These are phyloP conservation scores for Halictus rubicundus DNA, from an alignment of 1,140 invertebrate species.

Conservation along the genomic window DNA sequence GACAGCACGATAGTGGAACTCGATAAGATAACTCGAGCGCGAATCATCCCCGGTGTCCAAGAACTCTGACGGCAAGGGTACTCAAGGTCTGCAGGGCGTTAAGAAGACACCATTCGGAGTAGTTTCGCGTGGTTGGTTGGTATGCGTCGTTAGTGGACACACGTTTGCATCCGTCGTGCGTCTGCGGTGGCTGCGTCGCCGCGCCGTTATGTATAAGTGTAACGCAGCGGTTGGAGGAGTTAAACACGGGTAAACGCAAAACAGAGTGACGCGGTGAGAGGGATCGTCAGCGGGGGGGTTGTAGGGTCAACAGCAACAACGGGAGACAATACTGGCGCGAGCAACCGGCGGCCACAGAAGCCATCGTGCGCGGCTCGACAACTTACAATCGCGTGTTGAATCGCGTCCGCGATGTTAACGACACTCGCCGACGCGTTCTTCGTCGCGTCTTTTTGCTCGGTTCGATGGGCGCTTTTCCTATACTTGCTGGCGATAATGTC, in stretches of 20 bases:
- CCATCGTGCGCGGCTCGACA: conserved; percentile 55
- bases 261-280: background rate
- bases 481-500: conserved; percentile 79
- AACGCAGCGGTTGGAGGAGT: background rate
- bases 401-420: conserved; percentile 57
- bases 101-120: background rate
- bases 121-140: background rate
- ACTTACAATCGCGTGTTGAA: conserved; percentile 72
- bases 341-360: background rate
- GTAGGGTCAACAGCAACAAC: conserved; percentile 25
- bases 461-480: conserved; percentile 59
- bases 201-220: background rate
- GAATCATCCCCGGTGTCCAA: background rate
- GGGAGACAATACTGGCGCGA: conserved; percentile 12
- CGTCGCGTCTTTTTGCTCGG: conserved; percentile 58
- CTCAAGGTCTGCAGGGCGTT: too few relatives aligned
- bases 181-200: background rate
- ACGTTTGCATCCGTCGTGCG: too few relatives aligned
- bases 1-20: too few relatives aligned
- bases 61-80: conserved; percentile 1
- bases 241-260: conserved; percentile 10
- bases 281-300: background rate
- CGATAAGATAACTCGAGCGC: conserved; percentile 35
- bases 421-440: conserved; percentile 64
- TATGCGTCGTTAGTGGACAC: background rate